phyloP scores from a whole-genome alignment of 2,797 vertebrate species.

The Borostomias antarcticus region DNA sequence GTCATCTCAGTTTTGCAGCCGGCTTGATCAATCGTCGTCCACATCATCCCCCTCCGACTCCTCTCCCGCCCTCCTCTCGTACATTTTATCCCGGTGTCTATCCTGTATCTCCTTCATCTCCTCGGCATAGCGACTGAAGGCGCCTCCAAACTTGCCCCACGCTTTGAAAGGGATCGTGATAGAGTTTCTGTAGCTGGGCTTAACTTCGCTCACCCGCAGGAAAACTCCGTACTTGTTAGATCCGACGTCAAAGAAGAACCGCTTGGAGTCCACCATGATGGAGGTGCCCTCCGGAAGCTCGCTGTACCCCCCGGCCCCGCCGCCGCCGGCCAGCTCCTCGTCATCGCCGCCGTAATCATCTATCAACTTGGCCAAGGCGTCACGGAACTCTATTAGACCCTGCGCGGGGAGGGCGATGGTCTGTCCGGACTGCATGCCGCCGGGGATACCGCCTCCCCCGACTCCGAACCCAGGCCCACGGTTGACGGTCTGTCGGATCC shows the following conservation, averaged over 20 bases:
- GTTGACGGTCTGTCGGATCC: conserved; percentile 91
- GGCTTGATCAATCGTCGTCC: conserved; percentile 88
- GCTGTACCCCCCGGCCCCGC: conserved; percentile 81
- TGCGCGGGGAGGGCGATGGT: conserved; percentile 93
- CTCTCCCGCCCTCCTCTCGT: conserved; percentile 84
- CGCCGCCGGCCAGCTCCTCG: conserved; percentile 86
- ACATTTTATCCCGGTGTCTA: conserved; percentile 91
- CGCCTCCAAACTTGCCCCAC: conserved; percentile 95
- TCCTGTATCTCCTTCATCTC: conserved; percentile 98
- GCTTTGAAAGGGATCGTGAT: conserved; percentile 97
- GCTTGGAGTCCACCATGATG: conserved; percentile 95
- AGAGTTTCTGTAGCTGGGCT: conserved; percentile 96
- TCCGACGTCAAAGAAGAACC: conserved; percentile 97
- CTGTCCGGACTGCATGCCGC: conserved; percentile 88
- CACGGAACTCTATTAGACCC: conserved; percentile 93
- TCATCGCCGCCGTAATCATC: conserved; percentile 95
- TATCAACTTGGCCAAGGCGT: conserved; percentile 92
- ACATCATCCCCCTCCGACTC: conserved; percentile 92
- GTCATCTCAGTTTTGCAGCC: conserved; percentile 54
- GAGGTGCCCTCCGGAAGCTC: conserved; percentile 96
- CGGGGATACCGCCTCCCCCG: conserved; percentile 75
- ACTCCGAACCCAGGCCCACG: conserved; percentile 85
- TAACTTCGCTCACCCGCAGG: conserved; percentile 94
- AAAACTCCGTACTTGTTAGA: conserved; percentile 98
- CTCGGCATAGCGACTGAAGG: conserved; percentile 94